Evolutionary conservation across 1,140 invertebrate genomes (phyloP).

Genomic region (Phymastichus coffea): DNA sequence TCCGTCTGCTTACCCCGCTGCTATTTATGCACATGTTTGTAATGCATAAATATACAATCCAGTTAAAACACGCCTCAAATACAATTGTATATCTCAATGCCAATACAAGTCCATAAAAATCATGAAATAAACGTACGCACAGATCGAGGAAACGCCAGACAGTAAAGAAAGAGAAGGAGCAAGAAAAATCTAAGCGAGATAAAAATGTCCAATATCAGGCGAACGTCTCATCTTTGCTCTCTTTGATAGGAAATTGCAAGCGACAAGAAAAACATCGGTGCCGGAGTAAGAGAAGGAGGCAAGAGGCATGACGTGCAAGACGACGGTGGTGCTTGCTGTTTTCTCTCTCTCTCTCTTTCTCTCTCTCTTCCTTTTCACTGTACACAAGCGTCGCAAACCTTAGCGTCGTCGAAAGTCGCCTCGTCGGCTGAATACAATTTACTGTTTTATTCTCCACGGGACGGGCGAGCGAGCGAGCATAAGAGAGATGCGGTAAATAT

Average conservation of each 20-base stretch:
- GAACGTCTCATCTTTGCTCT: not conserved
- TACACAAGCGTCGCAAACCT: no score
- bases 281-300: no score
- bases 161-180: not conserved
- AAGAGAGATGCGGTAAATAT: not conserved
- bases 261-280: not conserved
- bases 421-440: slow-evolving; percentile 11
- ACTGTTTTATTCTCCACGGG: slow-evolving; percentile 2
- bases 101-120: no score
- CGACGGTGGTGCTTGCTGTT: no score
- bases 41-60: no score
- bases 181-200: not conserved
- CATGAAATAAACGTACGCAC: no score
- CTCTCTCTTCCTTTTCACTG: slow-evolving; percentile 5
- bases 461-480: not conserved
- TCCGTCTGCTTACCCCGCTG: no score
- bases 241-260: not conserved
- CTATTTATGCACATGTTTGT: no score
- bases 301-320: slow-evolving; percentile 4
- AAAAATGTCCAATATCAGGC: not conserved
- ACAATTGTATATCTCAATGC: no score
- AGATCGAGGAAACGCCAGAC: no score
- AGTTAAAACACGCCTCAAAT: no score
- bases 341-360: not conserved
- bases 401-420: no score